phyloP scores from a whole-genome alignment of 2,797 vertebrate genomes.

The Prionace glauca region DNA sequence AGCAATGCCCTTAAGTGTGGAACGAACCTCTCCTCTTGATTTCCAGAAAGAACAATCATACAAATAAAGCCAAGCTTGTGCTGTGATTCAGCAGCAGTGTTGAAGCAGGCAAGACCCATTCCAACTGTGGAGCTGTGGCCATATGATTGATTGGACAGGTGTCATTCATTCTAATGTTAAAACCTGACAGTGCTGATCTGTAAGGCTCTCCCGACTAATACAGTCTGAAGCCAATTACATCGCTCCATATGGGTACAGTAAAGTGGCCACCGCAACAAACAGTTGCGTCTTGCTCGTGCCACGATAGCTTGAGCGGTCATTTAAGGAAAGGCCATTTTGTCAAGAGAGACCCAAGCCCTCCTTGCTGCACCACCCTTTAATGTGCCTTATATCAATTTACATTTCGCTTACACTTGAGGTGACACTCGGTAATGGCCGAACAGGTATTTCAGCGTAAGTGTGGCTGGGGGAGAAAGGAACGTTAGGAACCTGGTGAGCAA shows the following conservation, averaged over 20 bases:
- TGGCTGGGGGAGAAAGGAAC: not conserved
- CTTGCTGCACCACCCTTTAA: constrained; percentile 55
- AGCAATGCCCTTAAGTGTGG: constrained; percentile 47
- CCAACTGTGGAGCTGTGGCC: constrained; percentile 73
- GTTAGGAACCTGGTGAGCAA: not conserved
- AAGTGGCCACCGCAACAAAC: constrained; percentile 25
- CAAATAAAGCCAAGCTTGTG: constrained; percentile 54
- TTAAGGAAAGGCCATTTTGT: constrained; percentile 53
- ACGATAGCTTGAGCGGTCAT: constrained; percentile 56
- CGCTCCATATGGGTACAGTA: constrained; percentile 35
- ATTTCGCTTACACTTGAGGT: not conserved
- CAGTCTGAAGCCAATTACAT: constrained; percentile 37
- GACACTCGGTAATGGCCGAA: too few species aligned
- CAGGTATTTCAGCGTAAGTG: not conserved
- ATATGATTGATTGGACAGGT: constrained; percentile 79
- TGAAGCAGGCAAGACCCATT: constrained; percentile 54
- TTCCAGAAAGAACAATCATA: constrained; percentile 57
- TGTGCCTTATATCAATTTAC: not conserved
- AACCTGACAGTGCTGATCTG: constrained; percentile 53
- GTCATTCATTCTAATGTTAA: constrained; percentile 71
- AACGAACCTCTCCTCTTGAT: constrained; percentile 50
- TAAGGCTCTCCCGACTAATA: constrained; percentile 42
- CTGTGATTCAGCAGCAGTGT: constrained; percentile 64
- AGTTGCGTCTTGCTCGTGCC: constrained; percentile 42
- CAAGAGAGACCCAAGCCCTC: constrained; percentile 59